Conservation (phyloP, 2,113 vertebrate genomes). For the Vicugna pacos region DNA sequence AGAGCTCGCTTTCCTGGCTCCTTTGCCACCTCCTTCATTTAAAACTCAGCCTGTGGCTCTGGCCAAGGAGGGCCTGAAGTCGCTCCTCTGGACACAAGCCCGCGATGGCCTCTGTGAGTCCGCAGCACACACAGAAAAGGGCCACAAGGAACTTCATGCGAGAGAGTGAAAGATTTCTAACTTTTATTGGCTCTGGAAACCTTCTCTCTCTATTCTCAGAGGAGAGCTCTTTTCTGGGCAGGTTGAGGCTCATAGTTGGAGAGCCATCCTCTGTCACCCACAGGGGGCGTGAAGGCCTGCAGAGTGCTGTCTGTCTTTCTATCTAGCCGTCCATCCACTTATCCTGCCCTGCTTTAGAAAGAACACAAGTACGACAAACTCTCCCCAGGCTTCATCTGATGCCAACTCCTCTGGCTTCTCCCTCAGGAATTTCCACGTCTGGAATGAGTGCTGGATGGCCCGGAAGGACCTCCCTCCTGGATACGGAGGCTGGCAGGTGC, state of each 20-base stretch:
- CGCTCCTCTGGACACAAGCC: not conserved
- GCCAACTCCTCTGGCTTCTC: not conserved
- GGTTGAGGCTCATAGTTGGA: not conserved
- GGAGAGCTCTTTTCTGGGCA: not conserved
- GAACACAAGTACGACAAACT: not conserved
- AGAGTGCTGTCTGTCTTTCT: not conserved
- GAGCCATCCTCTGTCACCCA: not conserved
- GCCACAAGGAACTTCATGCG: not conserved
- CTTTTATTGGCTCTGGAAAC: not conserved
- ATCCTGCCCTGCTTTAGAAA: not conserved
- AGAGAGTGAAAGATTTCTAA: not conserved
- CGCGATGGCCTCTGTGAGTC: not conserved
- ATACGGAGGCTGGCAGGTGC: conserved; percentile 85
- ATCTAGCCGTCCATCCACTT: not conserved
- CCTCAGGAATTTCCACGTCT: conserved; percentile 86
- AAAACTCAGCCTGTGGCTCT: not conserved
- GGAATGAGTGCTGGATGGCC: conserved; percentile 87
- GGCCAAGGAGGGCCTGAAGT: not conserved
- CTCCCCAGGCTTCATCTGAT: not conserved
- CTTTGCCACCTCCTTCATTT: not conserved
- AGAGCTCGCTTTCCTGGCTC: not conserved
- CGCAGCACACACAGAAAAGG: not conserved
- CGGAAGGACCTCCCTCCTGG: conserved; percentile 80
- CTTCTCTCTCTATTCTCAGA: not conserved
- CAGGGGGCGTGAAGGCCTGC: not conserved